These are phyloP conservation scores for Neelides folsomi DNA, from an alignment of 2,888 invertebrate species.

Conservation along the genomic window DNA sequence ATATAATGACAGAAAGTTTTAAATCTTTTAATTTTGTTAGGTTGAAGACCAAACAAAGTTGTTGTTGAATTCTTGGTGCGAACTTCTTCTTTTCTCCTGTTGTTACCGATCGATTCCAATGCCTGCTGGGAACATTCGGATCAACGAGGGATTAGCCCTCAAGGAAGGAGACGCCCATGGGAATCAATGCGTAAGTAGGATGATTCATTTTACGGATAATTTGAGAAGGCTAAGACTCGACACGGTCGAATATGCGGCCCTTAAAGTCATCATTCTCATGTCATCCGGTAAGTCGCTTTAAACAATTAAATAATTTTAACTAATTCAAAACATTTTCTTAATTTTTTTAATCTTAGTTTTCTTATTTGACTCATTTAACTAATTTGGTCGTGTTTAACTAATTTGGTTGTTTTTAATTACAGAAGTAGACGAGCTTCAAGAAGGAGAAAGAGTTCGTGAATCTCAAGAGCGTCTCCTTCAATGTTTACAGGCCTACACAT, in stretches of 20 bases:
- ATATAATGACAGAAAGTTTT: no score
- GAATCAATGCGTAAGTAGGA: conserved; percentile 66
- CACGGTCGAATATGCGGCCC: conserved; percentile 88
- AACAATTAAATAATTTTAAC: neutral
- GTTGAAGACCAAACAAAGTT: conserved; percentile 96
- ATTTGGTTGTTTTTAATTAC: conserved; percentile 34
- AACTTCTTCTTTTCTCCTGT: conserved; percentile 76
- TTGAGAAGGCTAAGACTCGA: conserved; percentile 76
- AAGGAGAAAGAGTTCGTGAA: conserved; percentile 83
- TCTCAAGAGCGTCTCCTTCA: conserved; percentile 89
- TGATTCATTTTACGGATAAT: conserved; percentile 89
- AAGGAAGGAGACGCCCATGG: conserved; percentile 35
- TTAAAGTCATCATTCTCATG: conserved; percentile 84
- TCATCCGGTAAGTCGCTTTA: conserved; percentile 58
- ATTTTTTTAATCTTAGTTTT: no score
- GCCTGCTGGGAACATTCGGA: conserved; percentile 32
- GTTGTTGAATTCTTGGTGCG: conserved; percentile 95
- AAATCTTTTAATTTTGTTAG: conserved; percentile 46
- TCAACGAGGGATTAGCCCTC: conserved; percentile 31
- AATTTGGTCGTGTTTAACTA: no score
- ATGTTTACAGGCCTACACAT: conserved; percentile 80
- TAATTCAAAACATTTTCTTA: no score
- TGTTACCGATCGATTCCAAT: conserved; percentile 60
- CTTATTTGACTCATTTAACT: neutral
- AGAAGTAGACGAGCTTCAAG: conserved; percentile 84